Evolutionary conservation across 2,797 vertebrate species (phyloP).

Genomic region (Periophthalmus magnuspinnatus): DNA sequence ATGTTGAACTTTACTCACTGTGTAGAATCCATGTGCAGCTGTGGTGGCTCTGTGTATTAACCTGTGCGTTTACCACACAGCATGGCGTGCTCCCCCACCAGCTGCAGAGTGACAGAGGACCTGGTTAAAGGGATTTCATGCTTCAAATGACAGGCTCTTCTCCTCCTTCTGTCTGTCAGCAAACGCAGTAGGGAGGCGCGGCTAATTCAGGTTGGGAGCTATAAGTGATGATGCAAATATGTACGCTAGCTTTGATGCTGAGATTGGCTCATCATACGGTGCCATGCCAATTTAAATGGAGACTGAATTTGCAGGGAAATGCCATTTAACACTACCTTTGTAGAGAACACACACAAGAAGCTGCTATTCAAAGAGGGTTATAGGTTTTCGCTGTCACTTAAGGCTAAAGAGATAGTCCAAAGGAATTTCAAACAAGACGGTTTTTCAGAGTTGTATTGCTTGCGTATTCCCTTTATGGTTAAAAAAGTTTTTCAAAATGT

Average conservation of each 20-base stretch:
- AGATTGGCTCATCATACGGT: conserved; percentile 18
- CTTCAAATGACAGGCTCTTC: conserved; percentile 60
- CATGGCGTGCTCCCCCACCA: conserved; percentile 45
- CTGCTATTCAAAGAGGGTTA: conserved; percentile 9
- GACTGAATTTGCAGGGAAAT: conserved; percentile 25
- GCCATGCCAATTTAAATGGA: conserved; percentile 21
- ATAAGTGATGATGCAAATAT: conserved; percentile 35
- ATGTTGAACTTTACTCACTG: conserved; percentile 34
- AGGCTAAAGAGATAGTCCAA: not conserved
- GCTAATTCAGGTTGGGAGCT: conserved; percentile 43
- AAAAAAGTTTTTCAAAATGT: not conserved
- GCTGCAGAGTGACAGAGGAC: conserved; percentile 61
- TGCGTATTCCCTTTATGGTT: not conserved
- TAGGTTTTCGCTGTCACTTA: conserved; percentile 4
- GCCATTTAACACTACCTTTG: conserved; percentile 8
- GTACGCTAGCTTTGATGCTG: conserved; percentile 28
- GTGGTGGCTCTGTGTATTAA: conserved; percentile 50
- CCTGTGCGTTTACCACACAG: conserved; percentile 51
- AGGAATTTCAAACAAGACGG: not conserved
- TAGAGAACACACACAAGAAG: conserved; percentile 2
- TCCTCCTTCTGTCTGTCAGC: conserved; percentile 53
- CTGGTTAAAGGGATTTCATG: conserved; percentile 69
- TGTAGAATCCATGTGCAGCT: conserved; percentile 30
- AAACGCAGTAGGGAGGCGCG: conserved; percentile 34
- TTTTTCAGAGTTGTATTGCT: not conserved